phyloP scores from a whole-genome alignment of 1,140 invertebrate genomes.

The Nasonia giraulti region DNA sequence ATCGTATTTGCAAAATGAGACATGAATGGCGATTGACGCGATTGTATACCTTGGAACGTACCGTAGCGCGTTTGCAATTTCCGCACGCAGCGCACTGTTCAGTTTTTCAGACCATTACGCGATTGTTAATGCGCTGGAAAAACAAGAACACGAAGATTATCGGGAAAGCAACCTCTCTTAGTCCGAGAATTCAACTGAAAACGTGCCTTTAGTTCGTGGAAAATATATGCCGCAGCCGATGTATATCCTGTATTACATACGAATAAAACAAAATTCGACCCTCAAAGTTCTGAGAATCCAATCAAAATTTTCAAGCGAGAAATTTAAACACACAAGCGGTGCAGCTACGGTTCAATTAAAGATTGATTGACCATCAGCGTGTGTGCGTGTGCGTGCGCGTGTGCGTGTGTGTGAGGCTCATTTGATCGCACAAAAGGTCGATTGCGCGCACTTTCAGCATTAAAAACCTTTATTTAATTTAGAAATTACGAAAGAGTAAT shows the following conservation, averaged over 20 bases:
- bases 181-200: background rate
- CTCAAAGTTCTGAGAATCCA: background rate
- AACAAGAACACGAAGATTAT: background rate
- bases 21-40: background rate
- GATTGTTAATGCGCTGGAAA: background rate
- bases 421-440: no score
- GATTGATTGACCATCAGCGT: no score
- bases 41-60: background rate
- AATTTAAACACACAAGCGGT: no score
- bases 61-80: background rate
- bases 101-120: background rate
- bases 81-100: no score
- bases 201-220: background rate
- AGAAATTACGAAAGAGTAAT: background rate
- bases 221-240: background rate
- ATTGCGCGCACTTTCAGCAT: background rate
- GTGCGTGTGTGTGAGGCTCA: no score
- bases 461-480: slow-evolving; percentile 4
- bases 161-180: no score
- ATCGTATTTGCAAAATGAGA: no score
- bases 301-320: no score
- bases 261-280: background rate
- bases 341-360: no score
- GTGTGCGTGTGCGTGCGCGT: background rate
- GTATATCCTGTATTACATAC: background rate